A percentile compares a stretch with the other conserved stretches of the same genome.
These are phyloP conservation scores for Lumbricus terrestris DNA, from an alignment of 2,888 invertebrate species.

Conservation along the genomic window DNA sequence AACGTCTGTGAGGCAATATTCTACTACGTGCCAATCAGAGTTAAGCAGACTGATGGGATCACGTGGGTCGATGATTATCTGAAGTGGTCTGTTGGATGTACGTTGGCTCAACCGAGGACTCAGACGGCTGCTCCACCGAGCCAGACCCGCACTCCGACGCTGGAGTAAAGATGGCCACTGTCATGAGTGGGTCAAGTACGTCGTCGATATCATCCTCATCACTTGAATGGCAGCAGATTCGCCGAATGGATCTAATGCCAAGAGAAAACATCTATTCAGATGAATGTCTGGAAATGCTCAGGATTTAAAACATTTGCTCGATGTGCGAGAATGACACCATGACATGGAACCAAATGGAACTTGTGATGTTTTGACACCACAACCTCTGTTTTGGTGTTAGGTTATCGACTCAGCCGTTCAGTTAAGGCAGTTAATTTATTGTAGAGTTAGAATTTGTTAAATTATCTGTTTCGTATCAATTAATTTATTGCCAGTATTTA, in stretches of 20 bases:
- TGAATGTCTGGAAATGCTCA: not conserved
- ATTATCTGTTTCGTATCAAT: not conserved
- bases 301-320: not conserved
- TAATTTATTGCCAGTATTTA: not conserved
- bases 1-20: not conserved
- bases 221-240: not conserved
- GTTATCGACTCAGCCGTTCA: too few species aligned
- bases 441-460: not conserved
- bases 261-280: not conserved
- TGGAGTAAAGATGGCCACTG: not conserved
- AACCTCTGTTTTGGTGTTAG: too few species aligned
- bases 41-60: not conserved
- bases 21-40: not conserved
- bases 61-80: constrained; percentile 9
- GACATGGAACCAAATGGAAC: too few species aligned
- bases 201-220: not conserved
- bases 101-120: not conserved
- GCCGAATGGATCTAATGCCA: too few species aligned
- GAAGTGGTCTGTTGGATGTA: not conserved
- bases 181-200: not conserved
- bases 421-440: too few species aligned
- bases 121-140: not conserved
- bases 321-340: not conserved
- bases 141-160: not conserved
- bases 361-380: too few species aligned